Evolutionary conservation across 1,140 invertebrate genomes (phyloP).

Genomic region (Anoplophora glabripennis): DNA sequence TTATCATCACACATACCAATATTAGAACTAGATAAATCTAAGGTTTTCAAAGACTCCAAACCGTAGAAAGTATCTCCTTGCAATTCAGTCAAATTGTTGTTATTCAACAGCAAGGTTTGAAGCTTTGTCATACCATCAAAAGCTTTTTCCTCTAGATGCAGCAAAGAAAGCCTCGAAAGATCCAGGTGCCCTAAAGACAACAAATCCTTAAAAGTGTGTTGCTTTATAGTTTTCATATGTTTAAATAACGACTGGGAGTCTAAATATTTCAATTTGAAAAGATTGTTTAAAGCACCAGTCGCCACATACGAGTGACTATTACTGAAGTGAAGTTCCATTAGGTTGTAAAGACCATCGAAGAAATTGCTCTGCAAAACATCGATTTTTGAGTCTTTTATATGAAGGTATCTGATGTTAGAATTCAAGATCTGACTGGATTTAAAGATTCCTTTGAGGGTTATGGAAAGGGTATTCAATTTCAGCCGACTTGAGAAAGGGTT

Average conservation of each 20-base stretch:
- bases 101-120: no score
- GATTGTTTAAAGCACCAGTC: not conserved
- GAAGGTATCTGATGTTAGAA: not conserved
- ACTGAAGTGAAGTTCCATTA: not conserved
- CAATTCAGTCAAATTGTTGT: not conserved
- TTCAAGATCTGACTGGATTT: not conserved
- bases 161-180: not conserved
- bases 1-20: not conserved
- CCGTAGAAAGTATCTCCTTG: not conserved
- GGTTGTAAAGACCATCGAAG: not conserved
- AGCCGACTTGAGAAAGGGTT: no score
- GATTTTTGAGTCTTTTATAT: not conserved
- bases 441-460: not conserved
- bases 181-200: not conserved
- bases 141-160: no score
- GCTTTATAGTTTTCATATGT: not conserved
- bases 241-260: not conserved
- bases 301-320: not conserved
- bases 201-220: not conserved
- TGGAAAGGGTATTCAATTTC: no score
- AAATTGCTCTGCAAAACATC: not conserved
- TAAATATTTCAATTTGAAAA: not conserved
- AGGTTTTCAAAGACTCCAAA: not conserved
- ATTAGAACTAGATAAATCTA: not conserved
- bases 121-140: no score